Evolutionary conservation across 2,797 vertebrate species (phyloP).

Genomic region (Pseudopleuronectes americanus): DNA sequence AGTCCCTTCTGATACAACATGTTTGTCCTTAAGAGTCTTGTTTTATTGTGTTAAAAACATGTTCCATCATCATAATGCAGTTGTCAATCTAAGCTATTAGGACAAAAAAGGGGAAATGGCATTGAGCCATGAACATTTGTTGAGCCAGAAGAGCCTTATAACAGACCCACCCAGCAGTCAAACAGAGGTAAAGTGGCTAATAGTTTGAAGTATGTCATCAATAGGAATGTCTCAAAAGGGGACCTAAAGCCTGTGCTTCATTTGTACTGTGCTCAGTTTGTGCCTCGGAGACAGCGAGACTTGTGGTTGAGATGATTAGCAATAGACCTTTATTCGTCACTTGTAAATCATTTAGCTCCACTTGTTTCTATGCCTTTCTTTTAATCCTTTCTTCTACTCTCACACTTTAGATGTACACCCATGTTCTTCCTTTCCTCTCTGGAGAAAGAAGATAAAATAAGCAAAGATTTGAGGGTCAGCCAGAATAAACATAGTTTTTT

Average conservation of each 20-base stretch:
- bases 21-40: conserved; percentile 13
- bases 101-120: not conserved
- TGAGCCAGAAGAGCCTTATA: not conserved
- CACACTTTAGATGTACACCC: conserved; percentile 23
- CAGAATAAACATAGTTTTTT: conserved; percentile 81
- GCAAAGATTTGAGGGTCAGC: conserved; percentile 68
- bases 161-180: conserved; percentile 38
- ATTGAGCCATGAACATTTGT: conserved; percentile 22
- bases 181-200: conserved; percentile 31
- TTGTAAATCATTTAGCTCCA: conserved; percentile 51
- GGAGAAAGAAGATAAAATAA: conserved; percentile 69
- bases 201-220: conserved; percentile 23
- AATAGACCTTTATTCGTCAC: conserved; percentile 23
- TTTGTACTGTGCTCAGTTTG: conserved; percentile 22
- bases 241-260: conserved; percentile 4
- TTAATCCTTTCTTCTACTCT: conserved; percentile 34
- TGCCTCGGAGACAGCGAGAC: conserved; percentile 29
- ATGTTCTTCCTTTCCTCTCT: conserved; percentile 35
- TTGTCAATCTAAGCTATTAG: conserved; percentile 28
- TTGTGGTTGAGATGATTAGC: conserved; percentile 44
- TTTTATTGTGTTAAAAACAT: conserved; percentile 14
- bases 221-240: conserved; percentile 8
- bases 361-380: conserved; percentile 44
- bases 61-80: conserved; percentile 38
- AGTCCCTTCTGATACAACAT: conserved; percentile 19